Percentiles rank a stretch among this genome's conserved stretches.
Conservation (phyloP, 1,140 invertebrate species). For the Cyclargus thomasi region DNA sequence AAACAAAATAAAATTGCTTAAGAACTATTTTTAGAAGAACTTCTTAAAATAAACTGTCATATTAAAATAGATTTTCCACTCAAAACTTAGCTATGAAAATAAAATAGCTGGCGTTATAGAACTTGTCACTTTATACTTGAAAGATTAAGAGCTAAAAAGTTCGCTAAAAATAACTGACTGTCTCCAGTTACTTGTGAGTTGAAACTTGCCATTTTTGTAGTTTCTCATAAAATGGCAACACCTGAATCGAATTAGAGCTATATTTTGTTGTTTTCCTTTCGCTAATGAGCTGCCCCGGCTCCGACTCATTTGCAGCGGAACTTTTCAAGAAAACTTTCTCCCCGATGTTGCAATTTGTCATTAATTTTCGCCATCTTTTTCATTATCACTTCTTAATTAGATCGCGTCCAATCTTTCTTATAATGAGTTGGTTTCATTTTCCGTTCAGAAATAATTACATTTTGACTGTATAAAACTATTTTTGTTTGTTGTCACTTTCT, state of each 20-base stretch:
- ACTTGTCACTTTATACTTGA: neutral
- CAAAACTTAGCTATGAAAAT: too few species aligned
- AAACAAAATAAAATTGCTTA: too few species aligned
- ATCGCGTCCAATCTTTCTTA: neutral
- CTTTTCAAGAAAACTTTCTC: slow-evolving; percentile 48
- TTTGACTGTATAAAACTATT: neutral
- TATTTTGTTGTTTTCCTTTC: slow-evolving; percentile 9
- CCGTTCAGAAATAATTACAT: neutral
- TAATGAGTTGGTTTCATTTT: neutral
- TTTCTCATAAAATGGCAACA: neutral
- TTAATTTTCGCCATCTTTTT: slow-evolving; percentile 39
- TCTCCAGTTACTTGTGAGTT: neutral
- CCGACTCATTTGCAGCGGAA: slow-evolving; percentile 54
- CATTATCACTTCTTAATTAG: slow-evolving; percentile 27
- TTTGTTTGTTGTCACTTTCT: neutral
- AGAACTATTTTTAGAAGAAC: too few species aligned
- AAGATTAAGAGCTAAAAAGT: neutral
- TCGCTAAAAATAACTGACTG: neutral
- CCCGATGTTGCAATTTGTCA: slow-evolving; percentile 52
- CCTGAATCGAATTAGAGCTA: neutral
- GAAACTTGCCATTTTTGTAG: neutral
- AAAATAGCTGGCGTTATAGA: neutral
- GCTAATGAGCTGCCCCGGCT: slow-evolving; percentile 54
- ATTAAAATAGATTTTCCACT: too few species aligned
- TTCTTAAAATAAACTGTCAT: too few species aligned